These are phyloP conservation scores for Thomomys bottae DNA, from an alignment of 2,113 vertebrate species.

Conservation along the genomic window DNA sequence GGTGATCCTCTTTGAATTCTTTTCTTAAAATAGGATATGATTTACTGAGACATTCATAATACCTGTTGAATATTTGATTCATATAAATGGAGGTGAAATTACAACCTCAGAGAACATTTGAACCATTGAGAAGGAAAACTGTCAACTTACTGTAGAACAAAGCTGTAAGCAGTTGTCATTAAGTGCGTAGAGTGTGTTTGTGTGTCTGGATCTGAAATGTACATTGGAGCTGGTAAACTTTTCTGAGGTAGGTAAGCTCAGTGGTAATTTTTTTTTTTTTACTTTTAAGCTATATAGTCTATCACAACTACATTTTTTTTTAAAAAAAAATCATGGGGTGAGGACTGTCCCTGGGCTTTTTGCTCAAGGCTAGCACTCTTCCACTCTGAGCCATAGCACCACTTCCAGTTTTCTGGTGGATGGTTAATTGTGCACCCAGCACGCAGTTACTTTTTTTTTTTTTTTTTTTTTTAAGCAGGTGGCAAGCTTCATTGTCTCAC, in stretches of 20 bases:
- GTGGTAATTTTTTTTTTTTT: background rate
- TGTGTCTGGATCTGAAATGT: background rate
- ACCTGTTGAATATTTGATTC: background rate
- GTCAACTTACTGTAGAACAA: background rate
- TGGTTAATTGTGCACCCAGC: no score
- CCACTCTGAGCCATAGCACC: no score
- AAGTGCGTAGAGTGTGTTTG: background rate
- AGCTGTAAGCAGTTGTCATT: no score
- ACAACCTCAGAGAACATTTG: background rate
- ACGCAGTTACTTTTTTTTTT: background rate
- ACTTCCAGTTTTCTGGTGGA: no score
- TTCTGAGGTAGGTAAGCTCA: background rate
- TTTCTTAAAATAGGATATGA: background rate
- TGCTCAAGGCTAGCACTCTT: no score
- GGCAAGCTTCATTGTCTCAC: background rate
- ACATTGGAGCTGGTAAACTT: background rate
- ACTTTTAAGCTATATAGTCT: background rate
- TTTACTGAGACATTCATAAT: background rate
- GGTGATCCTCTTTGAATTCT: background rate
- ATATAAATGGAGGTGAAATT: background rate
- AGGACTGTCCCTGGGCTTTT: no score
- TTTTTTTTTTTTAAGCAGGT: slow-evolving; percentile 21
- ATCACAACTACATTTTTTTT: background rate
- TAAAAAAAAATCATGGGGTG: no score
- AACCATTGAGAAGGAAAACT: no score